Conservation (phyloP, 2,113 vertebrate genomes). For the Podarcis muralis region DNA sequence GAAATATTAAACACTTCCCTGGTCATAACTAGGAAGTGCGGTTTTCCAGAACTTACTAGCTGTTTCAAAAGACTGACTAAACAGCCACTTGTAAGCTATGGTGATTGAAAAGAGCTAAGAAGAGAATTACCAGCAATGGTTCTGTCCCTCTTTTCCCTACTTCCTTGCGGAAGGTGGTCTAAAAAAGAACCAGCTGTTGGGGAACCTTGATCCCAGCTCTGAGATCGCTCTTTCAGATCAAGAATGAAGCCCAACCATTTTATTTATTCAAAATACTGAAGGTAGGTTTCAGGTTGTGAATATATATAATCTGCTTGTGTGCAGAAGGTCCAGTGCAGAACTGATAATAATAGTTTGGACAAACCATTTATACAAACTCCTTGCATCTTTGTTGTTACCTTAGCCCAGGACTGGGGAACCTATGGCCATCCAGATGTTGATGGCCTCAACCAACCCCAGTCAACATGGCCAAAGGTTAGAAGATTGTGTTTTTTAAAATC, state of each 20-base stretch:
- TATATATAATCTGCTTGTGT: background rate
- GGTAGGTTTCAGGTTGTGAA: background rate
- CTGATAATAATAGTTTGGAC: background rate
- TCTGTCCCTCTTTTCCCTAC: background rate
- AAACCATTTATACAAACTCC: background rate
- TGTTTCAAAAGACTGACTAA: background rate
- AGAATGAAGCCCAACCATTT: background rate
- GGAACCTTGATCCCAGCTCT: background rate
- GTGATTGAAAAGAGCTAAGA: background rate
- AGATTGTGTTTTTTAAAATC: background rate
- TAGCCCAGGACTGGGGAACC: background rate
- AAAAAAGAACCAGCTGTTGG: background rate
- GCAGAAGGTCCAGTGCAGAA: background rate
- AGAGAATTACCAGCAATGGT: background rate
- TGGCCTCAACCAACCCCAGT: no score
- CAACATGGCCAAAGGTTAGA: no score
- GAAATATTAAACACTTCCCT: background rate
- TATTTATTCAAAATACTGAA: background rate
- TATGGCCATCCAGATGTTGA: no score
- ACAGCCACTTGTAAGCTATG: background rate
- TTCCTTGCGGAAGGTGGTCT: background rate
- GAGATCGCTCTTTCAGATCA: background rate
- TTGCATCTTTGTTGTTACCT: background rate
- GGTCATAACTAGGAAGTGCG: background rate
- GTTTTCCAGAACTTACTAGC: background rate